Evolutionary conservation across 2,113 vertebrate genomes (phyloP).

Genomic region (Centropristis striata): DNA sequence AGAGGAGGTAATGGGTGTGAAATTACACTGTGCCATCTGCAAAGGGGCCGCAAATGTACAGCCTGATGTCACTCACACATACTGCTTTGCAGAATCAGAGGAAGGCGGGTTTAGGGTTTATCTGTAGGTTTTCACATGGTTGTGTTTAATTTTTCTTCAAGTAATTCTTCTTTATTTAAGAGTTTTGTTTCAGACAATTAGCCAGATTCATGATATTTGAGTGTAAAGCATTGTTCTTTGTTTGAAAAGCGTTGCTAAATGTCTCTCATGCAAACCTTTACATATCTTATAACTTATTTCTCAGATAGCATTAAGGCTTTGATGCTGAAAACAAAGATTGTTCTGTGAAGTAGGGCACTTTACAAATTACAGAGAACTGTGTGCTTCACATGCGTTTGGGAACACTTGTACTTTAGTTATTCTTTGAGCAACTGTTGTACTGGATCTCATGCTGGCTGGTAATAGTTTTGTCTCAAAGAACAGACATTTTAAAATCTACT

Average conservation of each 20-base stretch:
- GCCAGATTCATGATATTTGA: not conserved
- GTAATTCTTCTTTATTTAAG: not conserved
- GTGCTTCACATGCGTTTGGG: slow-evolving; percentile 25
- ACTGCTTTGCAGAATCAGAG: slow-evolving; percentile 25
- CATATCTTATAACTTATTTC: slow-evolving; percentile 4
- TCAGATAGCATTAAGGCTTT: slow-evolving; percentile 30
- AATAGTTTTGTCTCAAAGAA: slow-evolving; percentile 44
- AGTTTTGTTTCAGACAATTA: not conserved
- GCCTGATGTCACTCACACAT: slow-evolving; percentile 52
- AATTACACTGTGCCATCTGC: slow-evolving; percentile 76
- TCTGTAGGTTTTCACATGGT: not conserved
- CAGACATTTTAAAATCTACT: slow-evolving; percentile 14
- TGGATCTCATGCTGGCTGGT: slow-evolving; percentile 15
- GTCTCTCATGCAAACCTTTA: slow-evolving; percentile 11
- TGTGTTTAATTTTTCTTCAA: not conserved
- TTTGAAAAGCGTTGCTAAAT: not conserved
- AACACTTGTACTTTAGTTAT: slow-evolving; percentile 23
- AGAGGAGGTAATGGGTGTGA: slow-evolving; percentile 78
- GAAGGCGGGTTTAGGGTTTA: slow-evolving; percentile 11
- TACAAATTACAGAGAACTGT: slow-evolving; percentile 18
- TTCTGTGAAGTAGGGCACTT: slow-evolving; percentile 28
- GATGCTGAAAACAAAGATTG: slow-evolving; percentile 45
- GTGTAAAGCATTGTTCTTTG: not conserved
- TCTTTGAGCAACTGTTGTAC: slow-evolving; percentile 28
- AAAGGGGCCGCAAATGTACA: slow-evolving; percentile 56